phyloP scores from a whole-genome alignment of 1,140 invertebrate genomes.

The Caenorhabditis tropicalis region DNA sequence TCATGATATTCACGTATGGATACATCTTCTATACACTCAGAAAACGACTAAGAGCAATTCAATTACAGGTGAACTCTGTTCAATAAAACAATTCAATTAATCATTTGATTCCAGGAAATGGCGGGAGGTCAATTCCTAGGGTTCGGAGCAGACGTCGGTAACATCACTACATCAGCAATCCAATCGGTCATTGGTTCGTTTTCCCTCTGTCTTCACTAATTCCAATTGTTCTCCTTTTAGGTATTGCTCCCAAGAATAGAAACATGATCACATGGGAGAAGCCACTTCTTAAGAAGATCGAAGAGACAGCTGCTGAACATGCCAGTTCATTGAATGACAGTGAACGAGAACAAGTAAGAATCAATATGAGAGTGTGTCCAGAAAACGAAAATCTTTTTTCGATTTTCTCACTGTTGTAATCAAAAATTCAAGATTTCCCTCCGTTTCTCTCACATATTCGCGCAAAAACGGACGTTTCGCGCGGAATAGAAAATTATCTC shows the following conservation, averaged over 20 bases:
- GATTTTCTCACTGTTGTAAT: slow-evolving; percentile 10
- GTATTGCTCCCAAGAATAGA: slow-evolving; percentile 69
- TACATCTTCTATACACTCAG: slow-evolving; percentile 70
- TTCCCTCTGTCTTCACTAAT: not conserved
- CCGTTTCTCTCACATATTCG: not conserved
- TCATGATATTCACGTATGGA: slow-evolving; percentile 70
- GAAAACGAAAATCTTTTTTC: not conserved
- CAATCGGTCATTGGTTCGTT: slow-evolving; percentile 69
- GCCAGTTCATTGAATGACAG: slow-evolving; percentile 69
- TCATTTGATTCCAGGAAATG: slow-evolving; percentile 67
- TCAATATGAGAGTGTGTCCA: not conserved
- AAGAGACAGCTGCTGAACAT: slow-evolving; percentile 71
- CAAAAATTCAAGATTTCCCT: not conserved
- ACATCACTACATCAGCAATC: slow-evolving; percentile 68
- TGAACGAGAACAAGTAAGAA: slow-evolving; percentile 66
- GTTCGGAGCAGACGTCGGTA: slow-evolving; percentile 70
- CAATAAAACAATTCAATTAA: not conserved
- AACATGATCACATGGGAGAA: slow-evolving; percentile 72
- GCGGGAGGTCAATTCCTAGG: slow-evolving; percentile 70
- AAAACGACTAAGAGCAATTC: slow-evolving; percentile 59
- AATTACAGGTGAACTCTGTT: slow-evolving; percentile 50
- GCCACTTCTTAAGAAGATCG: slow-evolving; percentile 69
- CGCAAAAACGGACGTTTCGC: not conserved
- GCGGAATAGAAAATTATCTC: slow-evolving; percentile 37
- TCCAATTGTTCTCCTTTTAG: slow-evolving; percentile 44